These are phyloP conservation scores for Mola mola DNA, from an alignment of 2,113 vertebrate genomes.

Conservation along the genomic window DNA sequence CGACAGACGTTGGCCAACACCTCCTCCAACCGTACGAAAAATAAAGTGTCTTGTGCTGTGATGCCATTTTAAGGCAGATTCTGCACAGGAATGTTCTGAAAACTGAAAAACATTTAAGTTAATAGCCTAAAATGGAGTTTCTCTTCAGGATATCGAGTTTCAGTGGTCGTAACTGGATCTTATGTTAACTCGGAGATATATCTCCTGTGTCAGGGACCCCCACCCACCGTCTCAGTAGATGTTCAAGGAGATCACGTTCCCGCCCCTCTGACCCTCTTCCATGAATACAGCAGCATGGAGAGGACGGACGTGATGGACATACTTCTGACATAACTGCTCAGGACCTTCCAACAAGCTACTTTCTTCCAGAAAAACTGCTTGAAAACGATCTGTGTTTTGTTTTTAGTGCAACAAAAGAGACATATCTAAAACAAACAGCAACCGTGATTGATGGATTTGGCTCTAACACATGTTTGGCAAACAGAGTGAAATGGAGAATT, in stretches of 20 bases:
- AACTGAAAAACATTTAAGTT: no score
- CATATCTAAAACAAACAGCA: slow-evolving; percentile 2
- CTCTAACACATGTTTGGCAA: slow-evolving; percentile 36
- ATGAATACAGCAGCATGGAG: neutral
- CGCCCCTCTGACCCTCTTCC: slow-evolving; percentile 36
- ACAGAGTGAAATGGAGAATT: slow-evolving; percentile 26
- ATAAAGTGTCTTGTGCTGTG: no score
- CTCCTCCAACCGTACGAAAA: no score
- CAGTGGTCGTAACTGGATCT: slow-evolving; percentile 31
- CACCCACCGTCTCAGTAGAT: slow-evolving; percentile 8
- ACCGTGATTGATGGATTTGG: no score
- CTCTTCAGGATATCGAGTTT: neutral
- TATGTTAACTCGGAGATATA: slow-evolving; percentile 21
- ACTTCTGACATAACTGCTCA: neutral
- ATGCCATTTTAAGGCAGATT: no score
- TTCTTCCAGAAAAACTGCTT: no score
- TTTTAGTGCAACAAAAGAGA: slow-evolving; percentile 8
- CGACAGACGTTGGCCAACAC: no score
- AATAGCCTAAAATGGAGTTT: no score
- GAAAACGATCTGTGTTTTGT: no score
- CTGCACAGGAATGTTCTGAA: no score
- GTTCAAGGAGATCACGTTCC: slow-evolving; percentile 36
- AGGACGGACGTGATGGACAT: slow-evolving; percentile 19
- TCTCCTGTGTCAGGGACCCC: slow-evolving; percentile 22
- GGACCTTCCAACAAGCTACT: no score